Percentiles rank a stretch among this genome's conserved stretches.
Conservation (phyloP, 2,113 vertebrate species). For the Passer montanus region DNA sequence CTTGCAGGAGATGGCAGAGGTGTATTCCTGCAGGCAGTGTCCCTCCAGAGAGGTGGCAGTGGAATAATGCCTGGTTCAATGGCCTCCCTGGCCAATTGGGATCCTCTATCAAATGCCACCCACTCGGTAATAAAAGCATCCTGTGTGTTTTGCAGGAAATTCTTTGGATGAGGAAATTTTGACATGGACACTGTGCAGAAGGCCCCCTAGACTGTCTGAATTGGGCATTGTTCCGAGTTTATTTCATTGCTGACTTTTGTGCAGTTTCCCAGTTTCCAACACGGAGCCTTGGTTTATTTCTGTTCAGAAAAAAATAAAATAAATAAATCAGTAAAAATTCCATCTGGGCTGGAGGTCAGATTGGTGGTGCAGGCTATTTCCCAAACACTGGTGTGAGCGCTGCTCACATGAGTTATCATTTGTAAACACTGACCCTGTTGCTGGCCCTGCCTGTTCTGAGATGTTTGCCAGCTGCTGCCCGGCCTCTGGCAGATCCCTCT, state of each 20-base stretch:
- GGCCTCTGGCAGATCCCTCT: not conserved
- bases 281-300: not conserved
- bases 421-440: not conserved
- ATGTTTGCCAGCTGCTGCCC: constrained; percentile 18
- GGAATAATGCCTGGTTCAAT: not conserved
- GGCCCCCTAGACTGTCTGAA: not conserved
- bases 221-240: not conserved
- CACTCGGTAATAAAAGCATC: not conserved
- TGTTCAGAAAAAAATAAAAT: not conserved
- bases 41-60: not conserved
- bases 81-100: not conserved
- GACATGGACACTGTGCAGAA: not conserved
- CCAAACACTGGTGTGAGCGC: not conserved
- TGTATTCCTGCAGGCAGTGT: not conserved
- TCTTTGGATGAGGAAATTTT: not conserved
- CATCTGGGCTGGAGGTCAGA: constrained; percentile 18
- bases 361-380: not conserved
- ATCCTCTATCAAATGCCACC: not conserved
- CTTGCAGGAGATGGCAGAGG: not conserved
- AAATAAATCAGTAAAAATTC: not conserved
- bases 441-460: constrained; percentile 10
- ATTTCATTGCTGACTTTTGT: not conserved
- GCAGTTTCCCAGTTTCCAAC: not conserved
- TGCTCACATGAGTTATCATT: constrained; percentile 27
- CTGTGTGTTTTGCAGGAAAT: not conserved